Conservation (phyloP, 2,888 invertebrate genomes). For the Leptinotarsa rubiginosa region DNA sequence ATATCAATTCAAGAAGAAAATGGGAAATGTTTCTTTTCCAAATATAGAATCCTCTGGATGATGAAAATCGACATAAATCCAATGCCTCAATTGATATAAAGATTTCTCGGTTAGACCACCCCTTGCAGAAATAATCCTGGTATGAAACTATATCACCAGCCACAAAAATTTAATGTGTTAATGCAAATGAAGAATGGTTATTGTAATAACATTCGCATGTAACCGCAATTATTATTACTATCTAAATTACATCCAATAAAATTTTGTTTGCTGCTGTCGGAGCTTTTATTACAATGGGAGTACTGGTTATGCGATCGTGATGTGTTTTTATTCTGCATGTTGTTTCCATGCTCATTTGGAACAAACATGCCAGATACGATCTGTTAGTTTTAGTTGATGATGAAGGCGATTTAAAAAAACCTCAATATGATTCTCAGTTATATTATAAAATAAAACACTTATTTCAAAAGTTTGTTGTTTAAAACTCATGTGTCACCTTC, state of each 20-base stretch:
- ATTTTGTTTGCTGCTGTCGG: neutral
- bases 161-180: neutral
- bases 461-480: no score
- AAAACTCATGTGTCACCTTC: no score
- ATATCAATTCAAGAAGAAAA: no score
- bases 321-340: neutral
- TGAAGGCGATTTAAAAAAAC: no score
- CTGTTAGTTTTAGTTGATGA: neutral
- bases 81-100: no score
- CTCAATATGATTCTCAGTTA: no score
- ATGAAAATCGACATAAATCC: no score
- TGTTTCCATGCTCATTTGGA: neutral
- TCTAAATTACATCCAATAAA: constrained; percentile 4
- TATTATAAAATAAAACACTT: no score
- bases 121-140: neutral
- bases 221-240: constrained; percentile 7
- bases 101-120: no score
- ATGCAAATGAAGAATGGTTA: constrained; percentile 7
- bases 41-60: no score
- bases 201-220: neutral
- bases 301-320: neutral
- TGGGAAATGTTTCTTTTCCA: no score
- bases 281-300: neutral
- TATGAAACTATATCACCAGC: neutral
- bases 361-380: neutral